Conservation (phyloP, 2,797 vertebrate species). For the Erpetoichthys calabaricus region DNA sequence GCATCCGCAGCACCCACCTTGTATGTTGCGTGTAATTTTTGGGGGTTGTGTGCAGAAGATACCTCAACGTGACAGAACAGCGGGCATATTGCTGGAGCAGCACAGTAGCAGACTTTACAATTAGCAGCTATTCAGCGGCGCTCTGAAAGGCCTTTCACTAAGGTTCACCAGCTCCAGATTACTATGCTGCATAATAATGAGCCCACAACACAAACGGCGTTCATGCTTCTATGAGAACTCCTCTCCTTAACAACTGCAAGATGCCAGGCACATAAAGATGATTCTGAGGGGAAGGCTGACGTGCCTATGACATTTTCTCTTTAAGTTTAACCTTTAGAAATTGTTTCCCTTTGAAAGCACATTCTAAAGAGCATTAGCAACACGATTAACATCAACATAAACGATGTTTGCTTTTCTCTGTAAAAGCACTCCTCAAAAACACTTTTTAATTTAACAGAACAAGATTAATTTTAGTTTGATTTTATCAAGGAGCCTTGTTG, state of each 20-base stretch:
- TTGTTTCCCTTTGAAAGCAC: not conserved
- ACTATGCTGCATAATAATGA: conserved; percentile 18
- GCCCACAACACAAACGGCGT: conserved; percentile 12
- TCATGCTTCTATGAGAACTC: conserved; percentile 7
- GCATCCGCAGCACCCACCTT: not conserved
- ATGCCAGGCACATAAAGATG: conserved; percentile 8
- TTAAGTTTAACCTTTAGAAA: conserved; percentile 5
- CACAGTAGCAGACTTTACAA: conserved; percentile 13
- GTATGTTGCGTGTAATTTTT: not conserved
- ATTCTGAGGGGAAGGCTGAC: conserved; percentile 3
- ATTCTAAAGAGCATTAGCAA: no score
- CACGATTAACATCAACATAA: no score
- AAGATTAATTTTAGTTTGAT: no score
- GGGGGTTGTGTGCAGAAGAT: conserved; percentile 4
- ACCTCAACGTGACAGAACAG: conserved; percentile 17
- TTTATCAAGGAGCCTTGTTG: no score
- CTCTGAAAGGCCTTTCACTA: conserved; percentile 11
- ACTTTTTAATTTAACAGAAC: no score
- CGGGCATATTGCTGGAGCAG: conserved; percentile 7
- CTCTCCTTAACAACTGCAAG: conserved; percentile 11
- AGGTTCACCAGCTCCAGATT: conserved; percentile 12
- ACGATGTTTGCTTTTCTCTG: no score
- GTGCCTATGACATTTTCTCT: conserved; percentile 4
- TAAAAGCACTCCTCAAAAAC: no score
- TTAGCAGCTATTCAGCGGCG: conserved; percentile 13